Evolutionary conservation across 1,140 invertebrate species (phyloP).

Genomic region (Bathynomus jamesi): DNA sequence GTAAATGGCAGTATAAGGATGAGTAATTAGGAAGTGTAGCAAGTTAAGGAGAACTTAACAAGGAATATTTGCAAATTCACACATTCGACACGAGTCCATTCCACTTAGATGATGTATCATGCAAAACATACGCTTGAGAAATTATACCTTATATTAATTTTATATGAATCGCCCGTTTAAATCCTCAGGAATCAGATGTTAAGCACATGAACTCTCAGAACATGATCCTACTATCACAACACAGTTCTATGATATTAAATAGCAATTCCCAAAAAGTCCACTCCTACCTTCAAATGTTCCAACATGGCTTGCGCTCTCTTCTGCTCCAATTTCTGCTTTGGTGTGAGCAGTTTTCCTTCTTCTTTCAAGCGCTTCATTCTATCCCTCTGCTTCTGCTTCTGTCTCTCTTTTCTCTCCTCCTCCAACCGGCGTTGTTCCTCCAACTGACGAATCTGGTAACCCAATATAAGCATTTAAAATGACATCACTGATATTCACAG

Average conservation of each 20-base stretch:
- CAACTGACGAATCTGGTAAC: conserved; percentile 43
- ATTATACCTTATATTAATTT: too few species aligned
- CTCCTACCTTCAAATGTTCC: conserved; percentile 65
- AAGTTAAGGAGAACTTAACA: too few species aligned
- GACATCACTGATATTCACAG: neutral
- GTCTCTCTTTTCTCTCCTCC: conserved; percentile 77
- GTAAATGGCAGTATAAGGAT: too few species aligned
- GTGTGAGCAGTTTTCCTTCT: conserved; percentile 86
- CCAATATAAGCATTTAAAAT: neutral
- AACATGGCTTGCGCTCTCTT: conserved; percentile 78
- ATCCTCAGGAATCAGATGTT: too few species aligned
- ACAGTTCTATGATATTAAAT: neutral
- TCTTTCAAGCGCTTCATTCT: conserved; percentile 83
- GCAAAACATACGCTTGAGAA: too few species aligned
- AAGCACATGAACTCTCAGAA: too few species aligned
- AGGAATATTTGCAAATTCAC: too few species aligned
- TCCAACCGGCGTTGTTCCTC: conserved; percentile 74
- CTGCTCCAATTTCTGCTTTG: conserved; percentile 83
- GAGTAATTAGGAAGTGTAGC: too few species aligned
- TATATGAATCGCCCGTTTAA: too few species aligned
- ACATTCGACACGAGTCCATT: too few species aligned
- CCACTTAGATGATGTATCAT: too few species aligned
- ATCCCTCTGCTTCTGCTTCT: conserved; percentile 93
- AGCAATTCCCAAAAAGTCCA: neutral
- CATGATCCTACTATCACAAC: too few species aligned